Conservation (phyloP, 2,797 vertebrate species). For the Moxostoma hubbsi region DNA sequence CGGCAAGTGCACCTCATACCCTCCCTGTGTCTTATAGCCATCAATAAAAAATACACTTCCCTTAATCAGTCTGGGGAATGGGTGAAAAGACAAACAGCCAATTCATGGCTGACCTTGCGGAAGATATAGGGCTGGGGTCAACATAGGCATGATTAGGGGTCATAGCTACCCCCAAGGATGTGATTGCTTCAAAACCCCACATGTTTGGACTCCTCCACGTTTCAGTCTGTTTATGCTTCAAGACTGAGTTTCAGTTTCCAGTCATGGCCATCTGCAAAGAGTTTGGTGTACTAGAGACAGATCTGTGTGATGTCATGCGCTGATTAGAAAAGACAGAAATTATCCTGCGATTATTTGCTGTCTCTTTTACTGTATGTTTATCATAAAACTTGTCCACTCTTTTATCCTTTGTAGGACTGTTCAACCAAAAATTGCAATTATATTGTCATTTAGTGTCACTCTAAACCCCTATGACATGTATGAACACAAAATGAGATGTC, state of each 20-base stretch:
- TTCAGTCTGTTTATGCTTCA: conserved; percentile 20
- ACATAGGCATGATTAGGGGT: conserved; percentile 72
- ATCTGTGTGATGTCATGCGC: conserved; percentile 34
- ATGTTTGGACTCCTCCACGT: conserved; percentile 36
- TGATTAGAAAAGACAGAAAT: conserved; percentile 36
- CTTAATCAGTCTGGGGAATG: conserved; percentile 69
- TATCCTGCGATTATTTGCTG: conserved; percentile 31
- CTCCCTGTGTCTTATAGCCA: conserved; percentile 49
- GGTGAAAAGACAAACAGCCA: conserved; percentile 67
- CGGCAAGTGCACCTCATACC: conserved; percentile 57
- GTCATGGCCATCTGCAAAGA: conserved; percentile 45
- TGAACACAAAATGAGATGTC: too few species aligned
- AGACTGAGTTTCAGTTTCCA: conserved; percentile 22
- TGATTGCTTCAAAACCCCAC: conserved; percentile 67
- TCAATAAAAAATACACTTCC: conserved; percentile 58
- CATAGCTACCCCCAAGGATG: conserved; percentile 59
- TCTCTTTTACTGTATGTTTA: conserved; percentile 36
- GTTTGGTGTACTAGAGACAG: conserved; percentile 40
- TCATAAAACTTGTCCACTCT: conserved; percentile 11
- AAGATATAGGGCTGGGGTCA: conserved; percentile 53
- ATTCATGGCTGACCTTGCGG: conserved; percentile 48
- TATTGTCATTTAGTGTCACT: too few species aligned
- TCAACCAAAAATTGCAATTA: too few species aligned
- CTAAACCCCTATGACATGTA: too few species aligned
- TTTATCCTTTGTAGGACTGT: neutral